Evolutionary conservation across 2,888 invertebrate genomes (phyloP).

Genomic region (Lepidocyrtinus sp.): DNA sequence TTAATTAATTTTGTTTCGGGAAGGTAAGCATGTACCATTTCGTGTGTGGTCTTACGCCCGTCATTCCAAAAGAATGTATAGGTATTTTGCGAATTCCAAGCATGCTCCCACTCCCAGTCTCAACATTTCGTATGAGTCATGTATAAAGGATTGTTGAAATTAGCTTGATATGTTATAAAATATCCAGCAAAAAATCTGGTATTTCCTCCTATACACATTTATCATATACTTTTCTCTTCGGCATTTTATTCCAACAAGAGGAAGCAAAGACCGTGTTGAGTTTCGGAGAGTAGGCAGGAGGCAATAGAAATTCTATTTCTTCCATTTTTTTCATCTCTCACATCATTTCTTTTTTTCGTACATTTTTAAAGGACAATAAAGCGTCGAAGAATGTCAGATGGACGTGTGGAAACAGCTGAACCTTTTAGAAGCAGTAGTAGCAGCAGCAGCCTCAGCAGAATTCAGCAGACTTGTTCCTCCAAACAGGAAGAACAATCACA

Average conservation of each 20-base stretch:
- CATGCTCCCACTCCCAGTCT: not conserved
- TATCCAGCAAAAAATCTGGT: conserved; percentile 32
- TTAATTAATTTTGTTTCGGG: too few species aligned
- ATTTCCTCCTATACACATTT: not conserved
- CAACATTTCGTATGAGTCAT: not conserved
- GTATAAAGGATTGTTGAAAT: conserved; percentile 16
- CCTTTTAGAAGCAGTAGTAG: conserved; percentile 58
- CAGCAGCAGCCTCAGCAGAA: conserved; percentile 45
- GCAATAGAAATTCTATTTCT: too few species aligned
- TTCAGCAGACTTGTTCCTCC: conserved; percentile 30
- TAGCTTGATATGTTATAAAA: conserved; percentile 28
- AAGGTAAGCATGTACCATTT: not conserved
- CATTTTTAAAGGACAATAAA: conserved; percentile 53
- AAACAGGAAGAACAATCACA: conserved; percentile 44
- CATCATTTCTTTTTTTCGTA: not conserved
- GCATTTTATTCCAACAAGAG: not conserved
- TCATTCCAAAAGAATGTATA: too few species aligned
- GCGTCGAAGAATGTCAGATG: conserved; percentile 58
- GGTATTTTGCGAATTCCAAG: too few species aligned
- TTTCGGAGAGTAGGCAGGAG: too few species aligned
- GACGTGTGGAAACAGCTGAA: conserved; percentile 55
- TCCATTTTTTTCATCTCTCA: conserved; percentile 15
- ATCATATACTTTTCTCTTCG: not conserved
- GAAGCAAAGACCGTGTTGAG: too few species aligned
- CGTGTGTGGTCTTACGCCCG: conserved; percentile 5